Conservation (phyloP, 1,140 invertebrate species). For the Drosophila kurseongensis region DNA sequence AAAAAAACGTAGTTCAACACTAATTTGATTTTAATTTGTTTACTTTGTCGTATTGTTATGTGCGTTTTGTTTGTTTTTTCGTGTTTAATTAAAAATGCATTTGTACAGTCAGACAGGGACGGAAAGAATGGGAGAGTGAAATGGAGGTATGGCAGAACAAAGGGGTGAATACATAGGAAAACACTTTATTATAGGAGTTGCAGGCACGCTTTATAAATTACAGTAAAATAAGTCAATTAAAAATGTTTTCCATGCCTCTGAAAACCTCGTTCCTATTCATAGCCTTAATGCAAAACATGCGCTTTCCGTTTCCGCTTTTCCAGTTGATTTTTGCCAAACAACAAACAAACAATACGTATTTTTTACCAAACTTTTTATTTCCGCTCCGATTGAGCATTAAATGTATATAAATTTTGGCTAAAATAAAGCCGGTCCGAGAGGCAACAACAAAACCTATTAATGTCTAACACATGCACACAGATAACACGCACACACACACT, state of each 20-base stretch:
- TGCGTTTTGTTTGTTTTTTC: constrained; percentile 49
- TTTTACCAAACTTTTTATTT: constrained; percentile 64
- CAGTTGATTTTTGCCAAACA: constrained; percentile 58
- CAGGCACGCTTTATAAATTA: constrained; percentile 54
- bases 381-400: constrained; percentile 76
- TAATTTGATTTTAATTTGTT: constrained; percentile 77
- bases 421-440: constrained; percentile 56
- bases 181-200: constrained; percentile 68
- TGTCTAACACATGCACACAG: constrained; percentile 54
- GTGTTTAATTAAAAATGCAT: constrained; percentile 63
- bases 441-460: constrained; percentile 76
- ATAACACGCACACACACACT: constrained; percentile 20
- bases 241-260: constrained; percentile 28
- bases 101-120: constrained; percentile 31
- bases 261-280: neutral
- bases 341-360: constrained; percentile 14
- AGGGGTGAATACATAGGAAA: neutral
- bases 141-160: neutral
- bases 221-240: constrained; percentile 72
- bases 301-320: constrained; percentile 74
- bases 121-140: neutral
- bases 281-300: constrained; percentile 57
- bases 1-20: constrained; percentile 33
- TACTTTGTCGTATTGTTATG: constrained; percentile 60
- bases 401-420: constrained; percentile 72